A percentile compares a stretch with the other conserved stretches of the same genome.
Conservation (phyloP, 37 sponge, comb jelly and placozoan genomes). For the Mnemiopsis leidyi region DNA sequence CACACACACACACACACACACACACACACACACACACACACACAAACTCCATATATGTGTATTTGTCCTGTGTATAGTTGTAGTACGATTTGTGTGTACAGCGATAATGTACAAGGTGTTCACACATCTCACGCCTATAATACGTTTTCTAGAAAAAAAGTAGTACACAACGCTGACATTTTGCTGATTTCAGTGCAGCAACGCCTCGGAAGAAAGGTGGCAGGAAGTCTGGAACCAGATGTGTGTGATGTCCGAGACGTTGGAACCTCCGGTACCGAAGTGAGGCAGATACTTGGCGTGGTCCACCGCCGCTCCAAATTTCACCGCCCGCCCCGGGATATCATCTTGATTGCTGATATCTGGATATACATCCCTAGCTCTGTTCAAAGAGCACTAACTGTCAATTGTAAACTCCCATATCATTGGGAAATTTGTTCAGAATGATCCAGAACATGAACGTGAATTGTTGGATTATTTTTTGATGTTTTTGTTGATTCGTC, state of each 20-base stretch:
- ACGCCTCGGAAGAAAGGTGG: background rate
- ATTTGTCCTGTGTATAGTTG: background rate
- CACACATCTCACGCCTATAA: background rate
- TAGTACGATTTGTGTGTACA: background rate
- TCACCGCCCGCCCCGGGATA: too few species aligned
- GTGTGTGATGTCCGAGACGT: conserved; percentile 8
- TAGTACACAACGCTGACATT: background rate
- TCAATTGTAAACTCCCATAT: background rate
- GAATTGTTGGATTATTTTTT: background rate
- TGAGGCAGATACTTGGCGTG: background rate
- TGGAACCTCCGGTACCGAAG: background rate
- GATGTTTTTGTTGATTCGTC: background rate
- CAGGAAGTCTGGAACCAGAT: background rate
- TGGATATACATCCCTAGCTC: background rate
- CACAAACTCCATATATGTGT: too few species aligned
- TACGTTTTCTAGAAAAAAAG: background rate
- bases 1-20: too few species aligned
- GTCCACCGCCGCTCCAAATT: too few species aligned
- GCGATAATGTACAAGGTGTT: background rate
- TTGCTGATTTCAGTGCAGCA: conserved; percentile 2
- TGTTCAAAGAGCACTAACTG: background rate
- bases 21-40: too few species aligned
- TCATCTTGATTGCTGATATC: background rate
- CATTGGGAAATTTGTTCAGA: background rate
- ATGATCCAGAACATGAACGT: background rate